A percentile compares a stretch with the other conserved stretches of the same genome.
phyloP scores from a whole-genome alignment of 2,797 vertebrate species.

The Amazonetta brasiliensis region DNA sequence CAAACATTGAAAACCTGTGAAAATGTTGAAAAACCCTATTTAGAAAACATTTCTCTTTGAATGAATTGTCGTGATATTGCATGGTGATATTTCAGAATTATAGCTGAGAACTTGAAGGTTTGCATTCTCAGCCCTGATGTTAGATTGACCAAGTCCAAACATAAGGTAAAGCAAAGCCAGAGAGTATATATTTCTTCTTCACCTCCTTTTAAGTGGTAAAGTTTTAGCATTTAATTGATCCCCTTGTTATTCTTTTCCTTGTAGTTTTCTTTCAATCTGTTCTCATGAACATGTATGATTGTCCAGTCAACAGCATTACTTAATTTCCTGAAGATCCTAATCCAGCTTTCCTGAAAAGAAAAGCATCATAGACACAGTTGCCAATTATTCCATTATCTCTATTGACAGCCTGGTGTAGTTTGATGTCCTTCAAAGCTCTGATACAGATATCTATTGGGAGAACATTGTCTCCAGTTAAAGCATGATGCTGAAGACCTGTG shows the following conservation, averaged over 20 bases:
- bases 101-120: not conserved
- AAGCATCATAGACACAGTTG: conserved; percentile 26
- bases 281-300: conserved; percentile 48
- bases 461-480: conserved; percentile 29
- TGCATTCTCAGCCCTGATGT: not conserved
- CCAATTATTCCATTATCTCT: conserved; percentile 69
- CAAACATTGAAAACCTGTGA: not conserved
- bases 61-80: not conserved
- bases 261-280: conserved; percentile 24
- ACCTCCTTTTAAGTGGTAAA: not conserved
- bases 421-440: conserved; percentile 68
- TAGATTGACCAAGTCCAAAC: not conserved
- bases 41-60: not conserved
- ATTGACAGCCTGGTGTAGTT: conserved; percentile 47
- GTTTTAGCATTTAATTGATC: conserved; percentile 7
- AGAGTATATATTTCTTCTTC: not conserved
- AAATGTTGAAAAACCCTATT: not conserved
- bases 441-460: conserved; percentile 55
- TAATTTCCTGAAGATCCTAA: conserved; percentile 67
- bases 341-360: conserved; percentile 54
- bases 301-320: conserved; percentile 37
- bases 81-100: not conserved
- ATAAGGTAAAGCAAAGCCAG: not conserved
- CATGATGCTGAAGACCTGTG: not conserved
- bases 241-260: not conserved